These are phyloP conservation scores for Apamea monoglypha DNA, from an alignment of 2,888 invertebrate genomes.

Conservation along the genomic window DNA sequence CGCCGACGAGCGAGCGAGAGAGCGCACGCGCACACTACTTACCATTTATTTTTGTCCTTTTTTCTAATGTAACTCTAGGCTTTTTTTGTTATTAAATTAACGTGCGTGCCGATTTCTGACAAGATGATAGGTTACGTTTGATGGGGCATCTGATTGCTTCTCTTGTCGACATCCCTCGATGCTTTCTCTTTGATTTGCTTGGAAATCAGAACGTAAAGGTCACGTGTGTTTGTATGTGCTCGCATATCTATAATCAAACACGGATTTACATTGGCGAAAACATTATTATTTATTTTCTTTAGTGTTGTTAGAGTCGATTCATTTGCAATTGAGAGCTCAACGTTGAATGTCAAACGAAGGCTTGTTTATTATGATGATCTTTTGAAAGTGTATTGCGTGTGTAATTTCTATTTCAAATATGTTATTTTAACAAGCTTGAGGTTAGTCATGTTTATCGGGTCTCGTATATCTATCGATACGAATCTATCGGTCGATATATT, in stretches of 20 bases:
- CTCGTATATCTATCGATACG: conserved; percentile 65
- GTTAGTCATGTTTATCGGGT: conserved; percentile 55
- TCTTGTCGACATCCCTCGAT: conserved; percentile 88
- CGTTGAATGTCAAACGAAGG: conserved; percentile 42
- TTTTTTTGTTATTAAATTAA: conserved; percentile 90
- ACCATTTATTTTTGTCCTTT: conserved; percentile 81
- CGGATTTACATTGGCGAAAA: conserved; percentile 60
- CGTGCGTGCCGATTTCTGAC: conserved; percentile 90
- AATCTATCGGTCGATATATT: conserved; percentile 70
- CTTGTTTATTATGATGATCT: conserved; percentile 47
- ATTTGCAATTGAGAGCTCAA: conserved; percentile 38
- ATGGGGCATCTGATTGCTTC: conserved; percentile 89
- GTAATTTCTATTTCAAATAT: conserved; percentile 56
- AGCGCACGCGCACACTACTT: conserved; percentile 73
- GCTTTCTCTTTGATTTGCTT: conserved; percentile 90
- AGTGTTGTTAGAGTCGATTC: conserved; percentile 55
- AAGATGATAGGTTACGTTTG: conserved; percentile 89
- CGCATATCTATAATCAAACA: conserved; percentile 66
- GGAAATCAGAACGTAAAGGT: conserved; percentile 80
- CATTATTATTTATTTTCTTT: conserved; percentile 56
- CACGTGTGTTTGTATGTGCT: conserved; percentile 70
- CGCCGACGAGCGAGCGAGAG: conserved; percentile 63
- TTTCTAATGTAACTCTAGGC: conserved; percentile 79
- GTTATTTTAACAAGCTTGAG: conserved; percentile 59
- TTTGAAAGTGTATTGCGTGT: conserved; percentile 50